These are phyloP conservation scores for Hedychridium roseum DNA, from an alignment of 2,888 invertebrate genomes.

Conservation along the genomic window DNA sequence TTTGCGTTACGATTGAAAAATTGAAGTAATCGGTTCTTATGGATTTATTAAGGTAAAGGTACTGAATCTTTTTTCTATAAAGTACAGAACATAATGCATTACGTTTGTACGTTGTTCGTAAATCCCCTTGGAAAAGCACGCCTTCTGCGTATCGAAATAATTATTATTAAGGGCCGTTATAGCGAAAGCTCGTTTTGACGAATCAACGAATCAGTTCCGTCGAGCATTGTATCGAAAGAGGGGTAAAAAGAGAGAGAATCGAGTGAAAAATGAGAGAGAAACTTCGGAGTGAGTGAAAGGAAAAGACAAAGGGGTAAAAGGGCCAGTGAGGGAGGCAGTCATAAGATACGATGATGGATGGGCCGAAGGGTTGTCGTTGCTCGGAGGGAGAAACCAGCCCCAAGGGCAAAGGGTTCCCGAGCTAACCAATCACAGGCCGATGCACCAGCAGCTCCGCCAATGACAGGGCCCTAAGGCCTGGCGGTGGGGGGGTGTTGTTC, in stretches of 20 bases:
- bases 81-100: too few relatives aligned
- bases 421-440: slow-evolving; percentile 36
- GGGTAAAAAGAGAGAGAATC: slow-evolving; percentile 23
- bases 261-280: slow-evolving; percentile 38
- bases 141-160: slow-evolving; percentile 44
- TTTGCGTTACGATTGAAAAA: too few relatives aligned
- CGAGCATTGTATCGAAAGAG: slow-evolving; percentile 25
- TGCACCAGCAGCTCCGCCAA: slow-evolving; percentile 35
- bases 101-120: too few relatives aligned
- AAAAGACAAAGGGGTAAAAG: slow-evolving; percentile 35
- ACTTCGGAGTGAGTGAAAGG: slow-evolving; percentile 23
- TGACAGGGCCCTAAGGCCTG: slow-evolving; percentile 21
- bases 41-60: too few relatives aligned
- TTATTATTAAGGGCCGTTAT: slow-evolving; percentile 54
- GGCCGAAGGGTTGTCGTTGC: slow-evolving; percentile 56
- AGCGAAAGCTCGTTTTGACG: slow-evolving; percentile 36
- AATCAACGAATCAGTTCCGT: slow-evolving; percentile 52
- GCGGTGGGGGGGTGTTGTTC: slow-evolving; percentile 54
- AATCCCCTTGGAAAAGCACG: too few relatives aligned
- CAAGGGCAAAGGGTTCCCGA: slow-evolving; percentile 48
- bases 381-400: slow-evolving; percentile 29
- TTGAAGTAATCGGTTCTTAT: too few relatives aligned
- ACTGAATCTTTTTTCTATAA: too few relatives aligned
- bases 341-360: slow-evolving; percentile 59
- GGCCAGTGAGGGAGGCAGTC: slow-evolving; percentile 55